Percentiles rank a stretch among this genome's conserved stretches.
phyloP scores from a whole-genome alignment of 2,113 vertebrate species.

The Scomber scombrus region DNA sequence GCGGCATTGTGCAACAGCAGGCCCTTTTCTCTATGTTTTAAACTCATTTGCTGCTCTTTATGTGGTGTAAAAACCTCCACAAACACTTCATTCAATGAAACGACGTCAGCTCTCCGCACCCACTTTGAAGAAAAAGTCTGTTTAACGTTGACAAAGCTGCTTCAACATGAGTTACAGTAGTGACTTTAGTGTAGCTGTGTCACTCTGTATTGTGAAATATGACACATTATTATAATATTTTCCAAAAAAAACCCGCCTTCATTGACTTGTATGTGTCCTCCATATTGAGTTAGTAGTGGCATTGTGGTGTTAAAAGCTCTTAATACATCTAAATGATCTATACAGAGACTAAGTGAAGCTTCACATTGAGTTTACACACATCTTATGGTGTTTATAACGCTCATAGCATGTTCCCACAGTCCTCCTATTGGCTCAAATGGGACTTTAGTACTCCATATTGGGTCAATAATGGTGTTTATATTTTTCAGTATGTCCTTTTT shows the following conservation, averaged over 20 bases:
- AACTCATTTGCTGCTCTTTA: neutral
- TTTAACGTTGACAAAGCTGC: neutral
- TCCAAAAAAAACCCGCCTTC: no score
- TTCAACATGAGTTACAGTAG: neutral
- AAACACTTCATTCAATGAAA: neutral
- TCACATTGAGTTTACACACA: neutral
- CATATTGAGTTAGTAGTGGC: neutral
- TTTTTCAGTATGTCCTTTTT: no score
- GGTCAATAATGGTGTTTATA: no score
- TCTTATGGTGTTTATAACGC: no score
- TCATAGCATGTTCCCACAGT: no score
- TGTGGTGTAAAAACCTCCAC: neutral
- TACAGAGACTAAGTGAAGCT: neutral
- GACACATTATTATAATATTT: no score
- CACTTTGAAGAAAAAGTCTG: neutral
- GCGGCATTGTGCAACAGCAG: neutral
- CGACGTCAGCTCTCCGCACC: neutral
- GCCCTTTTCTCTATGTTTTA: slow-evolving; percentile 2
- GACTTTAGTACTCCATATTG: no score
- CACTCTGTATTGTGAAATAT: neutral
- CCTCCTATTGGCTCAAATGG: no score
- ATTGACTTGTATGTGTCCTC: neutral
- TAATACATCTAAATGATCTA: no score
- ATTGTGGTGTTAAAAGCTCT: neutral
- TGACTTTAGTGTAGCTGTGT: neutral